Evolutionary conservation across 2,888 invertebrate genomes (phyloP).

Genomic region (Eueremaeus valkanovi): DNA sequence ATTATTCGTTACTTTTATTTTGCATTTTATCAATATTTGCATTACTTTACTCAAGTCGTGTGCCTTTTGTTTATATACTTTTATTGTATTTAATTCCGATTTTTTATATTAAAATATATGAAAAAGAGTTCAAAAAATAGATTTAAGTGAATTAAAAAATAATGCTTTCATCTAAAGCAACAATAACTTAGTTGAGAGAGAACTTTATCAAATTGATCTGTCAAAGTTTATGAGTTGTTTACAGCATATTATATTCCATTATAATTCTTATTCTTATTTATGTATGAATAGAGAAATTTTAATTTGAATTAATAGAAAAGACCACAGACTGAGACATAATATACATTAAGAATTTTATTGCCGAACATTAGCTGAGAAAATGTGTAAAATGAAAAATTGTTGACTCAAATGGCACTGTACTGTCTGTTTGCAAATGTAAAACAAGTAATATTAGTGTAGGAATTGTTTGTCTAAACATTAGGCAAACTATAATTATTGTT

Average conservation of each 20-base stretch:
- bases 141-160: no score
- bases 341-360: slow-evolving; percentile 16
- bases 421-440: slow-evolving; percentile 13
- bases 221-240: no score
- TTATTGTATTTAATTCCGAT: no score
- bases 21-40: no score
- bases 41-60: no score
- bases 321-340: slow-evolving; percentile 18
- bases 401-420: background rate
- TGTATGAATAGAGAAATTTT: slow-evolving; percentile 5
- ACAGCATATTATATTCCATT: background rate
- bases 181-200: no score
- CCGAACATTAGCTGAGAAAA: slow-evolving; percentile 15
- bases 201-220: no score
- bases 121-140: no score
- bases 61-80: no score
- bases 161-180: no score
- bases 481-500: slow-evolving; percentile 14
- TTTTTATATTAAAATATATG: no score
- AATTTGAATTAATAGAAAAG: slow-evolving; percentile 9
- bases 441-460: slow-evolving; percentile 27
- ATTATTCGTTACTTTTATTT: no score
- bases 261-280: background rate
- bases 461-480: slow-evolving; percentile 35
- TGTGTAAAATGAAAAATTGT: slow-evolving; percentile 25